Percentiles rank a stretch among this genome's conserved stretches.
Conservation (phyloP, 2,113 vertebrate species). For the Ascaphus truei region DNA sequence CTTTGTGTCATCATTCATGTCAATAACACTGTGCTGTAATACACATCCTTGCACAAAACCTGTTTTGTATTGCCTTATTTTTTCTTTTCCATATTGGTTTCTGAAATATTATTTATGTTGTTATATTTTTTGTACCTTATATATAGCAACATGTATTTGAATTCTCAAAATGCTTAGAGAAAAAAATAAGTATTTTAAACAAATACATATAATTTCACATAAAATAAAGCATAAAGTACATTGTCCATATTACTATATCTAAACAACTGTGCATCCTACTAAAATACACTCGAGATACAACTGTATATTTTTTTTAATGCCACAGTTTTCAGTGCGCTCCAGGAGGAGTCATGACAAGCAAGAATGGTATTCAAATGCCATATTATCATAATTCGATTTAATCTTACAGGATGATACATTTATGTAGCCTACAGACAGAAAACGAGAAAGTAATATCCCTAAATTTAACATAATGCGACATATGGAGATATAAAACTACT, state of each 20-base stretch:
- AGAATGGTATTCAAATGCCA: constrained; percentile 19
- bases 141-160: too few species aligned
- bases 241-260: background rate
- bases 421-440: background rate
- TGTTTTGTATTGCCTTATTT: too few species aligned
- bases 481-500: constrained; percentile 26
- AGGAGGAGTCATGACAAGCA: constrained; percentile 1
- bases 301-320: background rate
- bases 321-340: background rate
- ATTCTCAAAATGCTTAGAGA: too few species aligned
- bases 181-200: too few species aligned
- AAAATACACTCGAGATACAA: too few species aligned
- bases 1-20: too few species aligned
- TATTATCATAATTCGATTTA: constrained; percentile 33
- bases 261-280: background rate
- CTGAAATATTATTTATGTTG: too few species aligned
- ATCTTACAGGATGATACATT: constrained; percentile 19
- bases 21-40: too few species aligned
- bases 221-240: background rate
- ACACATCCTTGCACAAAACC: too few species aligned
- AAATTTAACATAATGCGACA: constrained; percentile 29
- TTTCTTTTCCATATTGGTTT: too few species aligned
- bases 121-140: too few species aligned
- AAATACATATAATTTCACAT: too few species aligned
- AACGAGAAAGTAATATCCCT: background rate